Evolutionary conservation across 2,113 vertebrate genomes (phyloP).

Genomic region (Marcusenius ussheri): DNA sequence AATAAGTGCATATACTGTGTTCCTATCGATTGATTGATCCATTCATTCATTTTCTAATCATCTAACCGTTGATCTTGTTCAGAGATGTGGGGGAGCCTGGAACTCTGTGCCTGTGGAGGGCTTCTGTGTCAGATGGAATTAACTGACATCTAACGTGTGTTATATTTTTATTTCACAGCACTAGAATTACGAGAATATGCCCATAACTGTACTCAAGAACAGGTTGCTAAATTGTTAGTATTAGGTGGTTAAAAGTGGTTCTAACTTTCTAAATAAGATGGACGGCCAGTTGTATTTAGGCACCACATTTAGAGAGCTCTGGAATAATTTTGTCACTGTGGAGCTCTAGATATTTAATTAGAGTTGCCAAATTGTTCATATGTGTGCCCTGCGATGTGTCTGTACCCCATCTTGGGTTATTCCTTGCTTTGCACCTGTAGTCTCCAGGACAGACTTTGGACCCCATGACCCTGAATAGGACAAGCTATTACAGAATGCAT

Average conservation of each 20-base stretch:
- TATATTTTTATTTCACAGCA: not conserved
- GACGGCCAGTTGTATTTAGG: not conserved
- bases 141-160: not conserved
- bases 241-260: not conserved
- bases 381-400: not conserved
- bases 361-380: not conserved
- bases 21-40: not conserved
- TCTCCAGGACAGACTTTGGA: not conserved
- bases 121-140: not conserved
- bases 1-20: not conserved
- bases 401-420: not conserved
- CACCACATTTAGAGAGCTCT: not conserved
- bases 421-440: not conserved
- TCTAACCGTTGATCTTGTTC: not conserved
- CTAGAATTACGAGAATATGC: not conserved
- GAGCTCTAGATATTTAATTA: not conserved
- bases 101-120: not conserved
- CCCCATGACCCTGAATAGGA: not conserved
- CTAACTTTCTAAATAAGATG: not conserved
- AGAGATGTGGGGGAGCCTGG: not conserved
- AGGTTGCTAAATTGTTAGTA: not conserved
- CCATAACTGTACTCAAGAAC: not conserved
- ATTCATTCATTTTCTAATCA: not conserved
- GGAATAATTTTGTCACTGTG: not conserved
- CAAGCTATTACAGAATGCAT: not conserved